Conservation (phyloP, 2,113 vertebrate species). For the Holacanthus passer region DNA sequence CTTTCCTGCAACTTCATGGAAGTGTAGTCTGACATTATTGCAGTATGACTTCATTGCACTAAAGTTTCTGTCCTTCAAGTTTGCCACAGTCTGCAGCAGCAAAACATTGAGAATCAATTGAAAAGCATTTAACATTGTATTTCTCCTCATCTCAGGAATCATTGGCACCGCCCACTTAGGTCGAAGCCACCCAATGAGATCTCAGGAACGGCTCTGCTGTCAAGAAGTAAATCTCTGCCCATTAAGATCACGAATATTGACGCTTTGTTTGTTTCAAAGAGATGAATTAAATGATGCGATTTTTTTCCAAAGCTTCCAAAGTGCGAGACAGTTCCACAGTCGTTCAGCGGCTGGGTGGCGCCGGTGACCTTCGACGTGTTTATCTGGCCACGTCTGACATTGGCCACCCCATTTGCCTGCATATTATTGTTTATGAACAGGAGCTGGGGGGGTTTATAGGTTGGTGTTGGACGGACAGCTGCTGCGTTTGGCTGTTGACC, state of each 20-base stretch:
- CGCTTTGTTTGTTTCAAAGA: neutral
- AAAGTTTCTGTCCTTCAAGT: too few species aligned
- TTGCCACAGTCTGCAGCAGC: too few species aligned
- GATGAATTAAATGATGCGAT: neutral
- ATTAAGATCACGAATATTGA: neutral
- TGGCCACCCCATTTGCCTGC: constrained; percentile 77
- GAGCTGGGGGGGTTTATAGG: constrained; percentile 78
- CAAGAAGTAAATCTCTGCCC: too few species aligned
- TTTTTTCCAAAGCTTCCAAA: neutral
- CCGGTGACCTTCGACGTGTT: constrained; percentile 75
- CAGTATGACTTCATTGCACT: too few species aligned
- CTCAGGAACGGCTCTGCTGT: neutral
- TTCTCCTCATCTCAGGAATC: neutral
- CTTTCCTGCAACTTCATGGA: too few species aligned
- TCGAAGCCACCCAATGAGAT: constrained; percentile 5
- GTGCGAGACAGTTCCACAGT: neutral
- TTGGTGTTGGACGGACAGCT: constrained; percentile 83
- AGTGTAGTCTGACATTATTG: too few species aligned
- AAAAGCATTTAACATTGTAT: too few species aligned
- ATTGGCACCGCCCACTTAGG: neutral
- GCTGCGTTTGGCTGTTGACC: constrained; percentile 83
- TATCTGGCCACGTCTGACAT: constrained; percentile 79
- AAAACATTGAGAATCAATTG: too few species aligned
- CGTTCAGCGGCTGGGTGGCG: constrained; percentile 26
- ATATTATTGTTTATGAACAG: constrained; percentile 84